Evolutionary conservation across 2,113 vertebrate genomes (phyloP).

Genomic region (Salvelinus namaycush): DNA sequence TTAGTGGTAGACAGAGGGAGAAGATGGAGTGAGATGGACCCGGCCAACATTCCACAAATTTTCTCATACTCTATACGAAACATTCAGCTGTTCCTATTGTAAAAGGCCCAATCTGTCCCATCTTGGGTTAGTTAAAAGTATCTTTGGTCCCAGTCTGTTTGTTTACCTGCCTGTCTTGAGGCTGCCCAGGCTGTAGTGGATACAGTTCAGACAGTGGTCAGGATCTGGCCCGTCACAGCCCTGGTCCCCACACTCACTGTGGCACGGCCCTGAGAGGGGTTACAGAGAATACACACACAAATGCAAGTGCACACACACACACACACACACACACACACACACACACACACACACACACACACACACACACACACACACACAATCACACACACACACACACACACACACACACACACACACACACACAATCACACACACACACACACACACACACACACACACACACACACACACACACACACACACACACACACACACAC

Average conservation of each 20-base stretch:
- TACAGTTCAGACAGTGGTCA: conserved; percentile 88
- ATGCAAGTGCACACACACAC: background rate
- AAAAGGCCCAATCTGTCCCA: no score
- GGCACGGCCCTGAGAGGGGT: conserved; percentile 78
- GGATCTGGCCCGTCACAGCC: conserved; percentile 84
- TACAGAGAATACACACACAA: background rate
- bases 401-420: background rate
- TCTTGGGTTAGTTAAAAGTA: no score
- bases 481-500: background rate
- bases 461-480: background rate
- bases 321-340: background rate
- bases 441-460: background rate
- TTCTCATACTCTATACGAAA: no score
- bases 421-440: background rate
- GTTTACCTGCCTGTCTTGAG: conserved; percentile 81
- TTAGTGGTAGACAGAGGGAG: no score
- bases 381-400: background rate
- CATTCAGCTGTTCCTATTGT: no score
- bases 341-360: background rate
- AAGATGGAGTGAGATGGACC: no score
- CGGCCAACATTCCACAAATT: no score
- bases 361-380: background rate
- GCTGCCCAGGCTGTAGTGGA: conserved; percentile 87
- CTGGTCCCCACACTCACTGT: conserved; percentile 85
- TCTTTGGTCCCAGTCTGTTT: background rate